Evolutionary conservation across 2,113 vertebrate genomes (phyloP).

Genomic region (Sula dactylatra): DNA sequence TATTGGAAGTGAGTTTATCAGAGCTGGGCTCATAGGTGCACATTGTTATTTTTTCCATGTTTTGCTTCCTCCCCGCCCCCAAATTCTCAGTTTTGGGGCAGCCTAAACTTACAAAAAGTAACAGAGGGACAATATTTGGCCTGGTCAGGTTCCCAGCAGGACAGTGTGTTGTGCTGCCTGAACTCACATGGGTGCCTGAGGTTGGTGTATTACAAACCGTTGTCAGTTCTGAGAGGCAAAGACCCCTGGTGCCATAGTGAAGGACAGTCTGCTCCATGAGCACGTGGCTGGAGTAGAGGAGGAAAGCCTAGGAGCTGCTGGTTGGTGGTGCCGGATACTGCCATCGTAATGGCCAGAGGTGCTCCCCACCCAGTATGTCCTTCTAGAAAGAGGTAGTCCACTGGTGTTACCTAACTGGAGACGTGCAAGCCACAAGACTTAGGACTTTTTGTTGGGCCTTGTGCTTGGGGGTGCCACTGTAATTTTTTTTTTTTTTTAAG

Average conservation of each 20-base stretch:
- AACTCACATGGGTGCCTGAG: background rate
- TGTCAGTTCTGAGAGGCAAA: background rate
- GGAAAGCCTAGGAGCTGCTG: background rate
- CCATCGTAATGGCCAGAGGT: background rate
- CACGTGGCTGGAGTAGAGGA: rapidly evolving
- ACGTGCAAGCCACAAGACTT: background rate
- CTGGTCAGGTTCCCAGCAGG: background rate
- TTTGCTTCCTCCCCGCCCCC: background rate
- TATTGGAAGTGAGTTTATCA: background rate
- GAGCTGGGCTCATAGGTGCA: background rate
- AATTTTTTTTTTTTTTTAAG: background rate
- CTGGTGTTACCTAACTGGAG: background rate
- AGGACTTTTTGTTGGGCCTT: background rate
- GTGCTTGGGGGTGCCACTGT: background rate
- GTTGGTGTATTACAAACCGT: rapidly evolving
- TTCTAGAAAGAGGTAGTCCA: background rate
- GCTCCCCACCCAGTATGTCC: rapidly evolving
- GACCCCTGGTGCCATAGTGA: rapidly evolving
- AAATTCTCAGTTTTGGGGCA: background rate
- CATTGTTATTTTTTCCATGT: background rate
- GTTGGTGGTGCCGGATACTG: rapidly evolving
- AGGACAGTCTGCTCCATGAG: background rate
- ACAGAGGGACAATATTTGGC: background rate
- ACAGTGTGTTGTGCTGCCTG: background rate
- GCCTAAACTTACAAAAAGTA: background rate